Conservation (phyloP, 2,113 vertebrate genomes). For the Anguilla rostrata region DNA sequence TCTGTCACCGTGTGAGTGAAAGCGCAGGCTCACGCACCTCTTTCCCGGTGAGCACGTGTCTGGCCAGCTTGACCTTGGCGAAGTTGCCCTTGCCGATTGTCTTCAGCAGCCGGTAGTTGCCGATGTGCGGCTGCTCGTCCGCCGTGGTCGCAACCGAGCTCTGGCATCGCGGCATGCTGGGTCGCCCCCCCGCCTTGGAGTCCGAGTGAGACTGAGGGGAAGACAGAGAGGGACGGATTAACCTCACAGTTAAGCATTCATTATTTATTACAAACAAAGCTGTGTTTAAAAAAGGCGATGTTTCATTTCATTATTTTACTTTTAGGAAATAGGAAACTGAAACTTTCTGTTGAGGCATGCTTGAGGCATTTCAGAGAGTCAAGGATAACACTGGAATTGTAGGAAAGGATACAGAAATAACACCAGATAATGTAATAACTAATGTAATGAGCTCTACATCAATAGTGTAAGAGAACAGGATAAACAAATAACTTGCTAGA, state of each 20-base stretch:
- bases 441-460: too few species aligned
- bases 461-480: too few species aligned
- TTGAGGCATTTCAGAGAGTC: neutral
- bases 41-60: conserved; percentile 79
- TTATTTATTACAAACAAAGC: neutral
- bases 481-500: too few species aligned
- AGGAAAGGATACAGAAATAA: neutral
- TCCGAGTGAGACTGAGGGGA: conserved; percentile 45
- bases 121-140: conserved; percentile 76
- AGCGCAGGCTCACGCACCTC: conserved; percentile 66
- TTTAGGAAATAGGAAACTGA: neutral
- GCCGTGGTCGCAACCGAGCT: conserved; percentile 64
- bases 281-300: too few species aligned
- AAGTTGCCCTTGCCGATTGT: conserved; percentile 87
- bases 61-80: conserved; percentile 79
- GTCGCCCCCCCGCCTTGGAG: conserved; percentile 69
- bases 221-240: neutral
- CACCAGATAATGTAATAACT: neutral
- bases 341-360: neutral
- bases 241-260: neutral
- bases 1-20: neutral
- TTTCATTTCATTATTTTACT: neutral
- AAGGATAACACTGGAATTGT: neutral
- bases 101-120: conserved; percentile 70
- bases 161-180: conserved; percentile 77